Conservation (phyloP, 2,888 invertebrate genomes). For the Ellobium chinense region DNA sequence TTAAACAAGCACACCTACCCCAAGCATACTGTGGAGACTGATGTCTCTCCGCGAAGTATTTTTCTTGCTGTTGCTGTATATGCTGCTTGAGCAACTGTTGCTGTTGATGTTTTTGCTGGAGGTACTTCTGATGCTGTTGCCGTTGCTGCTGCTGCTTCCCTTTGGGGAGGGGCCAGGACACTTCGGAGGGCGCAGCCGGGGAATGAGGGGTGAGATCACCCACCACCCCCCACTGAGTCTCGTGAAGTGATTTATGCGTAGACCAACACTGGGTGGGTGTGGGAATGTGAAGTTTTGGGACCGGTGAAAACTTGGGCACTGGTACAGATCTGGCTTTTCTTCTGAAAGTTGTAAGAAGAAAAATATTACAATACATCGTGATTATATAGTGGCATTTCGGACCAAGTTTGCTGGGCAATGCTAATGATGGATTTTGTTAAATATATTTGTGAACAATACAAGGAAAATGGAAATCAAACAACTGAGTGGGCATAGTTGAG, state of each 20-base stretch:
- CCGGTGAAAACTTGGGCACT: slow-evolving; percentile 59
- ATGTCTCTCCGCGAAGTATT: neutral
- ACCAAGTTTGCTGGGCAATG: too few species aligned
- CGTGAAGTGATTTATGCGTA: slow-evolving; percentile 53
- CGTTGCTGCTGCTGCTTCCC: slow-evolving; percentile 20
- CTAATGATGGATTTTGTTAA: too few species aligned
- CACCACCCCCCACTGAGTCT: slow-evolving; percentile 57
- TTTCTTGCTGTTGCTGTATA: slow-evolving; percentile 24
- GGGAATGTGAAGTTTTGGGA: slow-evolving; percentile 61
- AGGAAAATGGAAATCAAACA: too few species aligned
- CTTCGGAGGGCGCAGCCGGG: slow-evolving; percentile 17
- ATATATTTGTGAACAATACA: too few species aligned
- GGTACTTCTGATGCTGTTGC: slow-evolving; percentile 2
- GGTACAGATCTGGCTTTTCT: slow-evolving; percentile 60
- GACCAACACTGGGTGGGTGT: slow-evolving; percentile 69
- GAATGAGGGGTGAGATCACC: neutral
- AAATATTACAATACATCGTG: too few species aligned
- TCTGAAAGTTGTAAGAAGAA: neutral
- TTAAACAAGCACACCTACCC: too few species aligned
- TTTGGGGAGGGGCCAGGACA: slow-evolving; percentile 45
- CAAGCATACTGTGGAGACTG: slow-evolving; percentile 19
- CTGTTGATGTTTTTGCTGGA: slow-evolving; percentile 23
- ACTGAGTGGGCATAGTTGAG: too few species aligned
- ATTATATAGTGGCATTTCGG: too few species aligned
- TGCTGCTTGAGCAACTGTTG: slow-evolving; percentile 32